Evolutionary conservation across 2,113 vertebrate genomes (phyloP), one percentile per base, ranked within the genome.

Genomic region (Holacanthus passer): DNA sequence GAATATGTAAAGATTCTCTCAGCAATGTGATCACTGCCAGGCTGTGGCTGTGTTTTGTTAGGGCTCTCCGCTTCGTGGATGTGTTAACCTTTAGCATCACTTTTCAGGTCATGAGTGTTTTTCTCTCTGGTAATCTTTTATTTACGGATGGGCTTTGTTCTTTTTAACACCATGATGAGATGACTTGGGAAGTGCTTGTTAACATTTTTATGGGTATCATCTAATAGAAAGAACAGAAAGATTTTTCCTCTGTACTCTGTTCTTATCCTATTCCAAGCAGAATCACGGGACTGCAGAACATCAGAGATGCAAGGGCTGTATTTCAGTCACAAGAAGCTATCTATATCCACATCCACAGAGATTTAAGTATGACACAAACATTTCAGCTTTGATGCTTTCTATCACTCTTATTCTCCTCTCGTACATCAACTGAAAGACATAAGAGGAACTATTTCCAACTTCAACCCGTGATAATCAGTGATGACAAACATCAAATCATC

Each of bases 1-100:
- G 90, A 94, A 92, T 90, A 90, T 86, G 82, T 77, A 77, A 85
- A 83, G n/a, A 53, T 39, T 75, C 41, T 73, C 60, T 77, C 41
- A 22, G 72, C 86, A 79, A 73, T 67, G 32, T 70, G 58, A 60
- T 78, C 76, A 55, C 66, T 58, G 75, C 35, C 19, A 73, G 17
- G 20, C 63, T n/a, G 31, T 22, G 31, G 16, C 56, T 60, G 32
- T 62, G 63, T 70, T 67, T 68, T 70, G 79, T 37, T 43, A 67
- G 66, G 32, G n/a, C 62, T 32, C 37, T 68, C 16, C 11, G 74
- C 39, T 56, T 73, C 0, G 7, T 55, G 22, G 45, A 77, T 53
- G 67, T 37, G 37, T 81, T 77, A 65, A 77, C 64, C 60, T 82
- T 56, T 66, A 69, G 53, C 19, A 53, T 71, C 48, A 62, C 78